phyloP scores from a whole-genome alignment of 2,797 vertebrate genomes.

The Spinus pinus region DNA sequence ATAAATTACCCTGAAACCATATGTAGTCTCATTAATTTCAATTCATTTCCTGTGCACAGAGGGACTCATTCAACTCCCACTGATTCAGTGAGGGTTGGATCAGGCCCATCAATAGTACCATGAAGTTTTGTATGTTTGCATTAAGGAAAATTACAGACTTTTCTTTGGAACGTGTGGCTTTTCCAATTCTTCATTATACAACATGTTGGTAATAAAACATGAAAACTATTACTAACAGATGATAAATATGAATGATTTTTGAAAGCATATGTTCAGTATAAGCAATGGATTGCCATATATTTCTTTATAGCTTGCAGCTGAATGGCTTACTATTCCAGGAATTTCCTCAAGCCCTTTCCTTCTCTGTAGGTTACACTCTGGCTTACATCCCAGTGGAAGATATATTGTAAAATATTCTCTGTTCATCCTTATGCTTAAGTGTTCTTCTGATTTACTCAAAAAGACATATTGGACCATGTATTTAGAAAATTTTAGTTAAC shows the following conservation, averaged over 20 bases:
- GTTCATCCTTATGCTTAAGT: background rate
- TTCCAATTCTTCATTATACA: constrained; percentile 34
- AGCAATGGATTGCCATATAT: constrained; percentile 18
- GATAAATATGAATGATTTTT: constrained; percentile 45
- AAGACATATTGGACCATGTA: background rate
- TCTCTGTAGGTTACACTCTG: constrained; percentile 7
- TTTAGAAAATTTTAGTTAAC: background rate
- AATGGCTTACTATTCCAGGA: background rate
- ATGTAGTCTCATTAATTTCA: constrained; percentile 49
- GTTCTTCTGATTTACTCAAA: background rate
- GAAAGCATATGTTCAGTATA: constrained; percentile 48
- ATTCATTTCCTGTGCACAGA: constrained; percentile 54
- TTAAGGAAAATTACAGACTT: constrained; percentile 51
- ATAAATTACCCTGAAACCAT: constrained; percentile 41
- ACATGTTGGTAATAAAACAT: constrained; percentile 39
- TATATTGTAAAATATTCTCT: background rate
- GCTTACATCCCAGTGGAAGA: background rate
- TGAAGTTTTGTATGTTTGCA: constrained; percentile 10
- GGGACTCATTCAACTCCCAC: constrained; percentile 30
- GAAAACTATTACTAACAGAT: constrained; percentile 49
- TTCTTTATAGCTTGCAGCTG: constrained; percentile 35
- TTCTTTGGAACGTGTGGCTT: background rate
- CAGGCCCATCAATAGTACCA: background rate
- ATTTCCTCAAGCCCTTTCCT: background rate
- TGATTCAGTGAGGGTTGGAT: constrained; percentile 18